Base-by-base conservation (phyloP, 2,113 vertebrate genomes). In the Gila orcuttii region DNA sequence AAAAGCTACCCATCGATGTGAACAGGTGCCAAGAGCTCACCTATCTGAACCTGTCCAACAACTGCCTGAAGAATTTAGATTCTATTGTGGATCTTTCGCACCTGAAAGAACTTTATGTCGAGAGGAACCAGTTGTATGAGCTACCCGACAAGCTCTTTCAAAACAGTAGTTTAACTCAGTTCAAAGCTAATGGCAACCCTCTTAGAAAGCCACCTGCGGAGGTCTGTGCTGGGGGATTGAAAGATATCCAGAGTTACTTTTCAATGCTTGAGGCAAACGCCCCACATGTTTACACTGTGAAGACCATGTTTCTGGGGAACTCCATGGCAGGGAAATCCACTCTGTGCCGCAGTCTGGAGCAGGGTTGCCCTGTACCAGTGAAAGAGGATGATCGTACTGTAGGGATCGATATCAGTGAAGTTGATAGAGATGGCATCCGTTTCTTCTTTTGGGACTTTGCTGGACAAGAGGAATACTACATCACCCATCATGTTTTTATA, bases 391-490 rank as follows among this genome's bases (percentile, higher is more conserved):
- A 94, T 42, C 73, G 90, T 47, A 95, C 92, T 0, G 89, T 93
- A 45, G 94, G 94, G 4, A 95, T 93, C 73, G 93, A 95, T 76
- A 95, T 95, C 86, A 94, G 88, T 0, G 88, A 95, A 80, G 92
- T 94, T 79, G 86, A 11, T 15, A 89, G 90, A 0, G 12, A 93
- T 59, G 93, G 93, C 33, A 90, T 95, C 84, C 90, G 82, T 0
- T 94, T 95, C 86, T 91, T 94, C 11, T 94, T 94, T 89, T 95
- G 95, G 95, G 94, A 95, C 69, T 95, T 95, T 6, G 94, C 94
- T 0, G 95, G 95, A 55, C 95, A 95, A 69, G 85, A 94, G 79
- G 94, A 95, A 83, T 96, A 95, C 82, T 95, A 94, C 76, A 19
- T 93, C 79, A 95, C 93, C 1, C 94, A 95, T 82, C 94, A 95